These are phyloP conservation scores for Choristoneura rosaceana DNA, from an alignment of 2,888 invertebrate species.

Conservation along the genomic window DNA sequence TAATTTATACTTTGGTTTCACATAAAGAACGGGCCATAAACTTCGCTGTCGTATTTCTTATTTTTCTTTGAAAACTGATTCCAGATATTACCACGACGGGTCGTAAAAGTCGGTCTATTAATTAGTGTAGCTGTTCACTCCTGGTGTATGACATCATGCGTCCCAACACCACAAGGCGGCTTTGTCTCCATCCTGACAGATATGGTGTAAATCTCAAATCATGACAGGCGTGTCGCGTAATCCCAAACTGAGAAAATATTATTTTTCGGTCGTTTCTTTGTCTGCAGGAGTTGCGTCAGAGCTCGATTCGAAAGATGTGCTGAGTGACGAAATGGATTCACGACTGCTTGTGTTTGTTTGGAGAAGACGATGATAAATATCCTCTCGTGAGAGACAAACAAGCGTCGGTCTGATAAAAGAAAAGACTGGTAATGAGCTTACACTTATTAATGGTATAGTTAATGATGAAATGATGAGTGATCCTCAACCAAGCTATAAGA, in stretches of 20 bases:
- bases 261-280: conserved; percentile 68
- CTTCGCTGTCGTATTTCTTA: conserved; percentile 69
- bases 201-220: conserved; percentile 75
- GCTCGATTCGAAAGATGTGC: conserved; percentile 55
- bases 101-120: conserved; percentile 75
- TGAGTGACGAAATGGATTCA: conserved; percentile 76
- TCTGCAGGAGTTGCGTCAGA: conserved; percentile 54
- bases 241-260: conserved; percentile 71
- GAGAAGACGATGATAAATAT: conserved; percentile 72
- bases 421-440: conserved; percentile 57
- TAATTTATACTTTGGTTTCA: conserved; percentile 58
- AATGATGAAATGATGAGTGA: conserved; percentile 58
- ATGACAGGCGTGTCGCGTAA: conserved; percentile 75
- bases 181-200: conserved; percentile 78
- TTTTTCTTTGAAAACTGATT: conserved; percentile 73
- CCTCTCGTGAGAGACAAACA: conserved; percentile 59
- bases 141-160: conserved; percentile 75
- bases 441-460: conserved; percentile 56
- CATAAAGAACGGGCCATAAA: conserved; percentile 74
- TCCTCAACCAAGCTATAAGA: conserved; percentile 46
- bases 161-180: conserved; percentile 69
- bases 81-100: conserved; percentile 60
- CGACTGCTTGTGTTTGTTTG: conserved; percentile 71
- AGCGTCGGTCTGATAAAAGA: conserved; percentile 60
- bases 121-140: conserved; percentile 63